Evolutionary conservation across 1,140 invertebrate genomes (phyloP).

Genomic region (Liolophura sinensis): DNA sequence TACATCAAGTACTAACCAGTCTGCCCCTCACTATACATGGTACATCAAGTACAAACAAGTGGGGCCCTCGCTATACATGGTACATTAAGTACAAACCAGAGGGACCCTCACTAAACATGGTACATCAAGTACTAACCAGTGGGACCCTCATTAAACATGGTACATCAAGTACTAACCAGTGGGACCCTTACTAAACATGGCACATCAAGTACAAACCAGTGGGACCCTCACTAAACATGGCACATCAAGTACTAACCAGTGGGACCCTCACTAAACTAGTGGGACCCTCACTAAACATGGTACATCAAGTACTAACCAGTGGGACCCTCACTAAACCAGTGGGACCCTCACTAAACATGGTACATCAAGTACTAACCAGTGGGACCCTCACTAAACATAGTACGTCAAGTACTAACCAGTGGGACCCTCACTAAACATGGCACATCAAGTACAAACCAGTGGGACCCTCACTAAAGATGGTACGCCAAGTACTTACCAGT

Average conservation of each 20-base stretch:
- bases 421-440: slow-evolving; percentile 68
- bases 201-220: slow-evolving; percentile 42
- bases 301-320: slow-evolving; percentile 38
- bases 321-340: too few relatives aligned
- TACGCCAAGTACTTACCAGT: slow-evolving; percentile 38
- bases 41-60: slow-evolving; percentile 42
- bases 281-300: slow-evolving; percentile 68
- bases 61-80: slow-evolving; percentile 68
- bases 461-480: slow-evolving; percentile 68
- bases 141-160: slow-evolving; percentile 68
- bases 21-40: slow-evolving; percentile 68
- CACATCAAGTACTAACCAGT: slow-evolving; percentile 38
- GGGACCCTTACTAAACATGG: slow-evolving; percentile 68
- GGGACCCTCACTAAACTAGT: too few relatives aligned
- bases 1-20: slow-evolving; percentile 55
- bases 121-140: slow-evolving; percentile 55
- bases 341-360: slow-evolving; percentile 68
- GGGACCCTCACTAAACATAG: slow-evolving; percentile 68
- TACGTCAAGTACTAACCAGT: slow-evolving; percentile 55
- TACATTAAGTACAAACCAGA: slow-evolving; percentile 42
- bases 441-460: slow-evolving; percentile 42
- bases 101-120: slow-evolving; percentile 68
- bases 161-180: slow-evolving; percentile 55
- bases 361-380: slow-evolving; percentile 55
- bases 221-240: slow-evolving; percentile 68